Percentiles rank a stretch among this genome's conserved stretches.
Evolutionary conservation across 2,797 vertebrate genomes (phyloP).

Genomic region (Morelia viridis): DNA sequence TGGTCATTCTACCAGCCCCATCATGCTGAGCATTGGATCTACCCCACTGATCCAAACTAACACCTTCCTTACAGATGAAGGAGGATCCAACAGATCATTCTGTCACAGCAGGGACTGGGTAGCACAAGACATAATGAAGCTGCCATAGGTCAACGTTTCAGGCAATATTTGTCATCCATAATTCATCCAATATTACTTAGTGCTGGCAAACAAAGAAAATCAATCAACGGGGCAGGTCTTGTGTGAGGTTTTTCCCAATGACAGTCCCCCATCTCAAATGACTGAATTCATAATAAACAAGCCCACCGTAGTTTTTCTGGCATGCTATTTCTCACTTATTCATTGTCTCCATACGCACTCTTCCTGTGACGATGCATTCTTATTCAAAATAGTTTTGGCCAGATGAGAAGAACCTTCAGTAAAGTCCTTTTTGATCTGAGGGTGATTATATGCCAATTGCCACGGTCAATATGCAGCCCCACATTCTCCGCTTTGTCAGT

Average conservation of each 20-base stretch:
- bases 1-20: not conserved
- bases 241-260: conserved; percentile 37
- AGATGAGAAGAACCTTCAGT: conserved; percentile 54
- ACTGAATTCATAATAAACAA: conserved; percentile 36
- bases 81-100: not conserved
- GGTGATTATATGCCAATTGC: conserved; percentile 63
- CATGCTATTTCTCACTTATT: conserved; percentile 62
- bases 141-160: conserved; percentile 42
- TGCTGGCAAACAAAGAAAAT: conserved; percentile 48
- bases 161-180: conserved; percentile 55
- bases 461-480: conserved; percentile 41
- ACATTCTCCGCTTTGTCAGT: conserved; percentile 37
- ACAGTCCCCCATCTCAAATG: conserved; percentile 37
- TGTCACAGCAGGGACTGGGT: not conserved
- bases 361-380: conserved; percentile 46
- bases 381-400: conserved; percentile 60
- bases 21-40: not conserved
- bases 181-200: conserved; percentile 56
- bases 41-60: not conserved
- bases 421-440: conserved; percentile 57
- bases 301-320: conserved; percentile 42
- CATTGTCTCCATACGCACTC: conserved; percentile 33
- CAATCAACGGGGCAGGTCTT: conserved; percentile 33
- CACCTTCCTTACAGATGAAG: not conserved
- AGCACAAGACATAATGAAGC: not conserved